phyloP scores from a whole-genome alignment of 2,888 invertebrate genomes.

The Euspilapteryx auroguttella region DNA sequence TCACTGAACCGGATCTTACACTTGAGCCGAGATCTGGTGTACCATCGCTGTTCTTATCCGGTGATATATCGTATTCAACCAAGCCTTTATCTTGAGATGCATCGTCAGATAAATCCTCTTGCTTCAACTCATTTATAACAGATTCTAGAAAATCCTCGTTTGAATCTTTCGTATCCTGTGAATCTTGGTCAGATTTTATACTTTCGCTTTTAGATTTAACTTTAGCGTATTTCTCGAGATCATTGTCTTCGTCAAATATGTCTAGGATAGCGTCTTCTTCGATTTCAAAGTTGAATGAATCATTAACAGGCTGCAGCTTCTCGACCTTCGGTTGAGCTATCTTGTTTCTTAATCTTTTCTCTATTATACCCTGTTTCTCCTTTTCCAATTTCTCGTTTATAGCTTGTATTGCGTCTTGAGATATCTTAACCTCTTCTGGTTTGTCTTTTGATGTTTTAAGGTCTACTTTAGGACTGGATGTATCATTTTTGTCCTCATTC shows the following conservation, averaged over 20 bases:
- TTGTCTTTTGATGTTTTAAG: constrained; percentile 15
- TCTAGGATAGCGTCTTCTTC: constrained; percentile 32
- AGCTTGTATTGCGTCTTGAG: constrained; percentile 14
- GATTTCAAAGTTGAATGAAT: constrained; percentile 43
- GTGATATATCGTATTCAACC: constrained; percentile 46
- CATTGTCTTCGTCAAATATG: constrained; percentile 25
- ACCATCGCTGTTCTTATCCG: constrained; percentile 17
- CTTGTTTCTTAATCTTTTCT: not conserved
- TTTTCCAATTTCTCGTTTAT: constrained; percentile 13
- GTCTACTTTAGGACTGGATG: constrained; percentile 21
- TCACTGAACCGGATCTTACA: constrained; percentile 20
- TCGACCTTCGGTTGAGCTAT: constrained; percentile 15
- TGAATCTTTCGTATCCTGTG: constrained; percentile 25
- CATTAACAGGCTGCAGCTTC: constrained; percentile 38
- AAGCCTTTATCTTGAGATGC: constrained; percentile 32
- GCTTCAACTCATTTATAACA: constrained; percentile 46
- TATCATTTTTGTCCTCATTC: constrained; percentile 32
- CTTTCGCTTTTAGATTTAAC: constrained; percentile 11
- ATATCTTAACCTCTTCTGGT: constrained; percentile 6
- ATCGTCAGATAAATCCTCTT: constrained; percentile 33
- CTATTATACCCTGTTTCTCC: not conserved
- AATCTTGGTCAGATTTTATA: constrained; percentile 12
- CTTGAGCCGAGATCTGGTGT: not conserved
- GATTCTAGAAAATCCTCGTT: constrained; percentile 47
- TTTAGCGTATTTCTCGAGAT: constrained; percentile 19